phyloP scores from a whole-genome alignment of 2,113 vertebrate genomes.

The Motacilla tschutschensis region DNA sequence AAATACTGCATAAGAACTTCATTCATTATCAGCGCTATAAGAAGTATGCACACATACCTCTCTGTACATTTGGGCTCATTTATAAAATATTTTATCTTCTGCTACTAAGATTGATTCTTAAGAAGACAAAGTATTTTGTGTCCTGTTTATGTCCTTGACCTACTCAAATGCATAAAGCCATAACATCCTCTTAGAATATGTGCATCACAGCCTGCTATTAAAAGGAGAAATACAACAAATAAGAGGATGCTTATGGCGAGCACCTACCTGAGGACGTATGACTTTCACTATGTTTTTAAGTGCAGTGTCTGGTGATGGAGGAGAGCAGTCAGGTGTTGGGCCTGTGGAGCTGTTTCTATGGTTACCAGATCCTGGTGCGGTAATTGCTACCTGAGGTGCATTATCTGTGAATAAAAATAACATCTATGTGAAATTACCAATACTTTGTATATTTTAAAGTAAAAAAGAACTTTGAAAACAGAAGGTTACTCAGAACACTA shows the following conservation, averaged over 20 bases:
- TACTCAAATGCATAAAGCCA: not conserved
- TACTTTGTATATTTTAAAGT: slow-evolving; percentile 23
- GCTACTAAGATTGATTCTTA: not conserved
- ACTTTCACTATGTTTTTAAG: slow-evolving; percentile 98
- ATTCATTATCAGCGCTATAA: not conserved
- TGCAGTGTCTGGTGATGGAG: slow-evolving; percentile 95
- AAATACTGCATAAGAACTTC: not conserved
- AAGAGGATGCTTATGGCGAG: not conserved
- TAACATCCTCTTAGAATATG: not conserved
- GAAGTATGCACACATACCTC: not conserved
- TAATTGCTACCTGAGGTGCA: slow-evolving; percentile 84
- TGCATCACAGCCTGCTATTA: not conserved
- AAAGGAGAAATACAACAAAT: not conserved
- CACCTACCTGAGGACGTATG: slow-evolving; percentile 94
- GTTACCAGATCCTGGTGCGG: slow-evolving; percentile 86
- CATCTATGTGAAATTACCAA: slow-evolving; percentile 56
- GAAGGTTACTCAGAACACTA: not conserved
- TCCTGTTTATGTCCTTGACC: not conserved
- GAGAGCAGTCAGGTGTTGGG: slow-evolving; percentile 96
- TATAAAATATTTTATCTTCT: not conserved
- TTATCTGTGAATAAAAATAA: slow-evolving; percentile 85
- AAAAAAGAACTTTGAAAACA: slow-evolving; percentile 27
- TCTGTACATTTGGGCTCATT: not conserved
- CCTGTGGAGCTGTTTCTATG: slow-evolving; percentile 92
- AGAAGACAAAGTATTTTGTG: not conserved